Evolutionary conservation across 2,797 vertebrate species (phyloP).

Genomic region (Enteromius viviparus): DNA sequence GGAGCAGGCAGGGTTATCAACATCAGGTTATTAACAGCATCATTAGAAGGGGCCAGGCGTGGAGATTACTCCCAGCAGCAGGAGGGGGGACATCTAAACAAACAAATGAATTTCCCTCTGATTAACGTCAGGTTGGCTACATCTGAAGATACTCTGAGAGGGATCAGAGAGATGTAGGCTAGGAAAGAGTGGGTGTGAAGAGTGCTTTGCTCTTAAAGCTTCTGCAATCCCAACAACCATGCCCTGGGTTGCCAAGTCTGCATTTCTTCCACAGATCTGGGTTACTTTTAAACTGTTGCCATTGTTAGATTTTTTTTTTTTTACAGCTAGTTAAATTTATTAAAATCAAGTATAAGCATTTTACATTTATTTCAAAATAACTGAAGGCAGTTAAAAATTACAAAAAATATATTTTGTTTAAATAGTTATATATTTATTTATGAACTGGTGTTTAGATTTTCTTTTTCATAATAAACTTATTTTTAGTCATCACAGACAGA

Average conservation of each 20-base stretch:
- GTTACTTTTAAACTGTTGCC: background rate
- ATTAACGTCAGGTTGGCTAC: constrained; percentile 50
- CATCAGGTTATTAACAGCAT: constrained; percentile 82
- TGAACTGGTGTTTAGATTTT: too few relatives aligned
- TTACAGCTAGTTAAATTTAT: too few relatives aligned
- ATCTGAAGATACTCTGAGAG: constrained; percentile 16
- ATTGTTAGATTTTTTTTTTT: background rate
- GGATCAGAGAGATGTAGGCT: background rate
- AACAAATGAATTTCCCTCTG: constrained; percentile 71
- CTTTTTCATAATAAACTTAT: too few relatives aligned
- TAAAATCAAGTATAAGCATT: too few relatives aligned
- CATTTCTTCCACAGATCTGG: background rate
- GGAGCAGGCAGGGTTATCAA: constrained; percentile 78
- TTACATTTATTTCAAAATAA: too few relatives aligned
- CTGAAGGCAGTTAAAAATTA: too few relatives aligned
- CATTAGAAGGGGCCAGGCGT: constrained; percentile 79
- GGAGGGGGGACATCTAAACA: constrained; percentile 81
- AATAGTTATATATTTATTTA: too few relatives aligned
- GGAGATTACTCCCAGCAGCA: constrained; percentile 76
- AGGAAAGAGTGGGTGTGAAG: background rate
- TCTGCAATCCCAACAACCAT: constrained; percentile 32
- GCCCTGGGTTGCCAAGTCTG: background rate
- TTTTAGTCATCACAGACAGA: too few relatives aligned
- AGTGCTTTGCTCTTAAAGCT: constrained; percentile 28
- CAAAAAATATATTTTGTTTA: too few relatives aligned